phyloP scores from a whole-genome alignment of 35 echinoderm and acorn worm species.

The Lytechinus variegatus region DNA sequence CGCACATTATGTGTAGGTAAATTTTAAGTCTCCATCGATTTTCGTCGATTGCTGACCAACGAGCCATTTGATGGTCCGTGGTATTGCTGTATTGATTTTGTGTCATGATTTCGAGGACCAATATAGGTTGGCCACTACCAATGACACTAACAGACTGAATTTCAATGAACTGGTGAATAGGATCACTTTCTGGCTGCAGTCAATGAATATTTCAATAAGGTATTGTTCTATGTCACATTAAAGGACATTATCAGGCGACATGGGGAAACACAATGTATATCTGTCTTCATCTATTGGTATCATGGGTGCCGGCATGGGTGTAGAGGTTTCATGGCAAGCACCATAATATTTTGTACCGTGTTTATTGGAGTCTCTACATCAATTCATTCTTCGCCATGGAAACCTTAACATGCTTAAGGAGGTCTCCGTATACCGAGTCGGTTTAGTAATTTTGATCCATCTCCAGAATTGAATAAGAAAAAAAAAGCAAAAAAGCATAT shows the following conservation, averaged over 20 bases:
- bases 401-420: too few relatives aligned
- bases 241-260: too few relatives aligned
- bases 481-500: too few relatives aligned
- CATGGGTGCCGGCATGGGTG: too few relatives aligned
- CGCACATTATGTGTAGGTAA: background rate
- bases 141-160: background rate
- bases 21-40: background rate
- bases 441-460: background rate
- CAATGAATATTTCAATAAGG: background rate
- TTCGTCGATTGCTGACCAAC: background rate
- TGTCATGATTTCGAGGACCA: conserved; percentile 1
- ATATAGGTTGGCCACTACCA: background rate
- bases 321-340: too few relatives aligned
- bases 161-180: background rate
- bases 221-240: background rate
- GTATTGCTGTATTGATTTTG: background rate
- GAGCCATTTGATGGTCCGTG: background rate
- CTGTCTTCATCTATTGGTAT: too few relatives aligned
- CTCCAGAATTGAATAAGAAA: background rate
- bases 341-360: too few relatives aligned
- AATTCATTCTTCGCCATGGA: too few relatives aligned
- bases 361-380: too few relatives aligned
- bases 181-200: background rate
- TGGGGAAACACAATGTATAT: too few relatives aligned
- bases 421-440: background rate